Percentiles rank a stretch among this genome's conserved stretches.
Conservation (phyloP, 2,888 invertebrate species). For the Drosophila leonis region DNA sequence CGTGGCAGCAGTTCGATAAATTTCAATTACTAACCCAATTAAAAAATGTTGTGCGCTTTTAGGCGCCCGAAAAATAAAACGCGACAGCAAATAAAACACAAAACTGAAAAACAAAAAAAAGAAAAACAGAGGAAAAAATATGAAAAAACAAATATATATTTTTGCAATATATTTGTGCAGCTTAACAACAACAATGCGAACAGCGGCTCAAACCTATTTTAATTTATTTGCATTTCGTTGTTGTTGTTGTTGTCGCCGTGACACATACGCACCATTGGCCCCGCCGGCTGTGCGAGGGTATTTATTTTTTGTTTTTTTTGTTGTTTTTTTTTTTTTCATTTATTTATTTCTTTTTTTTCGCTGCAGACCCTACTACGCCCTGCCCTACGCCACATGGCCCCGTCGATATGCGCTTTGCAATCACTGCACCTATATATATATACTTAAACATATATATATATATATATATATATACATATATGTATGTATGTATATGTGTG, state of each 20-base stretch:
- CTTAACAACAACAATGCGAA: slow-evolving; percentile 53
- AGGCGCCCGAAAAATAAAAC: slow-evolving; percentile 66
- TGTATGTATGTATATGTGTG: slow-evolving; percentile 6
- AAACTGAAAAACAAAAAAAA: slow-evolving; percentile 46
- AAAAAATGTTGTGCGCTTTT: slow-evolving; percentile 80
- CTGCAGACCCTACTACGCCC: slow-evolving; percentile 8
- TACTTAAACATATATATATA: slow-evolving; percentile 10
- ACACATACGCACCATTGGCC: slow-evolving; percentile 78
- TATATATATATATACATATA: slow-evolving; percentile 9
- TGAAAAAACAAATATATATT: slow-evolving; percentile 54
- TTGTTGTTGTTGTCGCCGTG: slow-evolving; percentile 57
- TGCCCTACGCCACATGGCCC: slow-evolving; percentile 25
- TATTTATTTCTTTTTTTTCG: slow-evolving; percentile 16
- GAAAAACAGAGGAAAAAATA: slow-evolving; percentile 31
- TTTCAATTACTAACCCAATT: slow-evolving; percentile 84
- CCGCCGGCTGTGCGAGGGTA: slow-evolving; percentile 55
- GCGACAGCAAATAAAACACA: slow-evolving; percentile 49
- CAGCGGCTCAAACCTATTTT: slow-evolving; percentile 64
- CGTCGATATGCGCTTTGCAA: slow-evolving; percentile 51
- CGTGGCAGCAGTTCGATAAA: slow-evolving; percentile 76
- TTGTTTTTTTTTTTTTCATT: slow-evolving; percentile 21
- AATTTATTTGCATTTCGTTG: slow-evolving; percentile 64
- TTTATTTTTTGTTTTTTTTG: slow-evolving; percentile 43
- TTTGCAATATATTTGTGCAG: slow-evolving; percentile 65
- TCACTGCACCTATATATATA: slow-evolving; percentile 73